Evolutionary conservation across 30 jellyfish, hydroid and myxozoan genomes (phyloP).

Genomic region (Hydractinia symbiolongicarpus): DNA sequence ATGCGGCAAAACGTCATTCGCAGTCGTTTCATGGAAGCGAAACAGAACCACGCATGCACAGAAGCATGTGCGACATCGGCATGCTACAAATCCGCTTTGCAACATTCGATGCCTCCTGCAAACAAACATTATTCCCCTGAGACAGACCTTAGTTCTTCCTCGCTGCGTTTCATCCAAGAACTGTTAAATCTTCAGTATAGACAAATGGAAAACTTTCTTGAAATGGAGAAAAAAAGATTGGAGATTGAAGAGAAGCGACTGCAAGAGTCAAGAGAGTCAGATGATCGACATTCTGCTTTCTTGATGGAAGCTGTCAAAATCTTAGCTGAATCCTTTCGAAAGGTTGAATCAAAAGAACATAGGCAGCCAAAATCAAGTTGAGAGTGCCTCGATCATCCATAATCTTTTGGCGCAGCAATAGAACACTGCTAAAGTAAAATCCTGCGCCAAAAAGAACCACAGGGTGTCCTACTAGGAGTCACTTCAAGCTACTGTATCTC

Average conservation of each 20-base stretch:
- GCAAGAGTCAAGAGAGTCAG: not conserved
- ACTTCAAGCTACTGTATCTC: too few relatives aligned
- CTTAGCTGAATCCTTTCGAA: slow-evolving; percentile 20
- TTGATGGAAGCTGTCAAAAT: slow-evolving; percentile 15
- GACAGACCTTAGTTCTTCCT: not conserved
- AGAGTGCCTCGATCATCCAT: not conserved
- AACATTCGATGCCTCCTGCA: too few relatives aligned
- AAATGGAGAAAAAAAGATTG: slow-evolving; percentile 15
- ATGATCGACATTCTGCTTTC: slow-evolving; percentile 17
- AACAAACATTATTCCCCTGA: too few relatives aligned
- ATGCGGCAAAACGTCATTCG: too few relatives aligned
- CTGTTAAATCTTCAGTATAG: slow-evolving; percentile 13
- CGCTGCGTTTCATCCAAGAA: slow-evolving; percentile 5
- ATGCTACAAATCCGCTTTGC: too few relatives aligned
- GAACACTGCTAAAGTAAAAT: too few relatives aligned
- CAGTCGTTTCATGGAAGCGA: too few relatives aligned
- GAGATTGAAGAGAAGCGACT: slow-evolving; percentile 19
- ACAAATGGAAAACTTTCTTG: slow-evolving; percentile 19
- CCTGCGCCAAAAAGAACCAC: too few relatives aligned
- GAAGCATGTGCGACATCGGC: too few relatives aligned
- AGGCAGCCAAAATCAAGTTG: not conserved
- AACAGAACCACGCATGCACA: too few relatives aligned
- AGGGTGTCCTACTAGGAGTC: too few relatives aligned
- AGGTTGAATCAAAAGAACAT: not conserved
- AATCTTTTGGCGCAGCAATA: too few relatives aligned